phyloP scores from a whole-genome alignment of 1,140 invertebrate species.

The Trialeurodes vaporariorum region DNA sequence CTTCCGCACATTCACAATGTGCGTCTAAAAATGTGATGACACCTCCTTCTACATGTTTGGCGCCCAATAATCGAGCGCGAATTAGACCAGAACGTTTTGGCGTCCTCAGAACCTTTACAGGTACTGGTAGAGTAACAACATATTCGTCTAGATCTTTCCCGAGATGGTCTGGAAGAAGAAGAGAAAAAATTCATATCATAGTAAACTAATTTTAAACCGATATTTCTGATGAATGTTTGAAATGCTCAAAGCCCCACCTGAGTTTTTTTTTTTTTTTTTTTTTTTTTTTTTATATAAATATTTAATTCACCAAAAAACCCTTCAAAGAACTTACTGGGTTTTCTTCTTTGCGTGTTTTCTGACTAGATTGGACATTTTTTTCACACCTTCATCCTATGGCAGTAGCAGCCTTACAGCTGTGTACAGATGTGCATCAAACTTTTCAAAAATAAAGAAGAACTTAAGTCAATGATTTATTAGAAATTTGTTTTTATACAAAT shows the following conservation, averaged over 20 bases:
- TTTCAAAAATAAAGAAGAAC: too few species aligned
- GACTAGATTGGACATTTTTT: too few species aligned
- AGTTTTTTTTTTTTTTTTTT: too few species aligned
- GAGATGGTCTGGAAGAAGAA: slow-evolving; percentile 59
- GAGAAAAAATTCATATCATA: not conserved
- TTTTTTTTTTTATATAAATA: too few species aligned
- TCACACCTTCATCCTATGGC: too few species aligned
- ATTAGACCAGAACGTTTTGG: slow-evolving; percentile 86
- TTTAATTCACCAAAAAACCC: too few species aligned
- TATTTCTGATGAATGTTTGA: not conserved
- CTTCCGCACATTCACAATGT: slow-evolving; percentile 84
- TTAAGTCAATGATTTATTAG: too few species aligned
- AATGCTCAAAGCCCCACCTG: not conserved
- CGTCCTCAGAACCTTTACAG: slow-evolving; percentile 72
- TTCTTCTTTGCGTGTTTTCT: too few species aligned
- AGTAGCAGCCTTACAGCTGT: too few species aligned
- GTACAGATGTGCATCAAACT: too few species aligned
- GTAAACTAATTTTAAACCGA: not conserved
- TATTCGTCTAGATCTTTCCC: slow-evolving; percentile 82
- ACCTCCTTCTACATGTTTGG: slow-evolving; percentile 80
- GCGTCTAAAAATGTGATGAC: slow-evolving; percentile 95
- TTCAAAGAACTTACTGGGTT: too few species aligned
- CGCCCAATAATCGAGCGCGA: slow-evolving; percentile 79
- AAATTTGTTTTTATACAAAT: too few species aligned
- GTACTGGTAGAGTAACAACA: slow-evolving; percentile 68